Evolutionary conservation across 2,888 invertebrate genomes (phyloP).

Genomic region (Loripinus fragilis): DNA sequence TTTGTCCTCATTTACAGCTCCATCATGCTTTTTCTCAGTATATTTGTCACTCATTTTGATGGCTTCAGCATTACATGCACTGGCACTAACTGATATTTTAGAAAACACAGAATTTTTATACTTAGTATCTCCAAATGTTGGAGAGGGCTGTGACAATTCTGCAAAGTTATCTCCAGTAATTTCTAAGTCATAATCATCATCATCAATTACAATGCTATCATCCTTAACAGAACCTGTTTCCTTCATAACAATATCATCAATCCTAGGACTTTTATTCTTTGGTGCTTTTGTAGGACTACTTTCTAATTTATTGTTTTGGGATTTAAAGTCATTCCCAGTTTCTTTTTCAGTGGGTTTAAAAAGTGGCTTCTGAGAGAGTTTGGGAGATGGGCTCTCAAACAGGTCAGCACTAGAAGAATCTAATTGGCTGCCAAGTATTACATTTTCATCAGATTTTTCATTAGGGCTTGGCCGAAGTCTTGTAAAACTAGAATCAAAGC

Average conservation of each 20-base stretch:
- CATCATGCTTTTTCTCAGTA: too few species aligned
- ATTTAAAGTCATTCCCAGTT: not conserved
- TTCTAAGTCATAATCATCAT: conserved; percentile 58
- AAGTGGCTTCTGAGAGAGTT: not conserved
- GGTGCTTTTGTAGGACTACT: not conserved
- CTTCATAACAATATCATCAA: not conserved
- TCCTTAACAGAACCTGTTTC: not conserved
- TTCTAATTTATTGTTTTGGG: not conserved
- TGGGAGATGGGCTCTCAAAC: conserved; percentile 40
- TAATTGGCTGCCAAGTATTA: not conserved
- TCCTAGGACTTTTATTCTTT: not conserved
- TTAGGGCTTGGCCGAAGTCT: not conserved
- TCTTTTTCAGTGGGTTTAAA: not conserved
- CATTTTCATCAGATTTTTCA: not conserved
- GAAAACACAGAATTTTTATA: not conserved
- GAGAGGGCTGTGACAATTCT: conserved; percentile 46
- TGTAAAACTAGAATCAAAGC: conserved; percentile 15
- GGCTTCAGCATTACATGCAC: not conserved
- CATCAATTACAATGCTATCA: not conserved
- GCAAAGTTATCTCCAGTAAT: conserved; percentile 61
- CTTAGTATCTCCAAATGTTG: conserved; percentile 37
- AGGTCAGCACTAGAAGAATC: conserved; percentile 37
- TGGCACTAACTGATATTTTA: not conserved
- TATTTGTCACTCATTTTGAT: not conserved
- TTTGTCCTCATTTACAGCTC: not conserved